These are phyloP conservation scores for Eptatretus burgeri DNA, from an alignment of 2,113 vertebrate species.

Conservation along the genomic window DNA sequence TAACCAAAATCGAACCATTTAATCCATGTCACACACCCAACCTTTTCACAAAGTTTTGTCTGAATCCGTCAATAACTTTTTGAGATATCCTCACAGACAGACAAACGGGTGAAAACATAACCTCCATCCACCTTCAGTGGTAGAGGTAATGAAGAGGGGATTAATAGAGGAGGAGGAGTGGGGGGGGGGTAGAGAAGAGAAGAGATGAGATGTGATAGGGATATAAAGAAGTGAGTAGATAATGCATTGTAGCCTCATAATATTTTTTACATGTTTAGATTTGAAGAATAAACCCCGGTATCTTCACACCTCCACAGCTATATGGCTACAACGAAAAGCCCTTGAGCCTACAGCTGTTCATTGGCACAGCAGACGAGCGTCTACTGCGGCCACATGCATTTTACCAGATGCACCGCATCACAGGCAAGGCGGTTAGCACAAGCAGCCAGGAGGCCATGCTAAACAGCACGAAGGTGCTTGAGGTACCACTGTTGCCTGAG, in stretches of 20 bases:
- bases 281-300: conserved; percentile 7
- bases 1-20: too few species aligned
- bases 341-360: conserved; percentile 57
- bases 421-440: conserved; percentile 62
- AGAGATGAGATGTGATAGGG: too few species aligned
- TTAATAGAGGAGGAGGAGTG: too few species aligned
- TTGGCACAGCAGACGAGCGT: conserved; percentile 56
- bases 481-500: conserved; percentile 48
- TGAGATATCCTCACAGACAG: too few species aligned
- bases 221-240: not conserved
- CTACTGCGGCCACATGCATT: conserved; percentile 54
- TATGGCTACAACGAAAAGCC: conserved; percentile 47
- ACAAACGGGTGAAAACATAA: too few species aligned
- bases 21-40: too few species aligned
- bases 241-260: not conserved
- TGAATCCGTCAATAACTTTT: too few species aligned
- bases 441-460: conserved; percentile 54
- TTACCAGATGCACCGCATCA: conserved; percentile 64
- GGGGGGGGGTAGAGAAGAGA: too few species aligned
- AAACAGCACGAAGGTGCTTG: conserved; percentile 48
- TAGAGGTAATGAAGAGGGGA: too few species aligned
- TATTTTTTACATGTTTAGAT: not conserved
- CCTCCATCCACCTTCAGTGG: too few species aligned
- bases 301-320: conserved; percentile 19
- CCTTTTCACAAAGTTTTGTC: too few species aligned